A percentile compares a stretch with the other conserved stretches of the same genome.
phyloP scores from a whole-genome alignment of 2,888 invertebrate species.

The Drosophila basisetae region DNA sequence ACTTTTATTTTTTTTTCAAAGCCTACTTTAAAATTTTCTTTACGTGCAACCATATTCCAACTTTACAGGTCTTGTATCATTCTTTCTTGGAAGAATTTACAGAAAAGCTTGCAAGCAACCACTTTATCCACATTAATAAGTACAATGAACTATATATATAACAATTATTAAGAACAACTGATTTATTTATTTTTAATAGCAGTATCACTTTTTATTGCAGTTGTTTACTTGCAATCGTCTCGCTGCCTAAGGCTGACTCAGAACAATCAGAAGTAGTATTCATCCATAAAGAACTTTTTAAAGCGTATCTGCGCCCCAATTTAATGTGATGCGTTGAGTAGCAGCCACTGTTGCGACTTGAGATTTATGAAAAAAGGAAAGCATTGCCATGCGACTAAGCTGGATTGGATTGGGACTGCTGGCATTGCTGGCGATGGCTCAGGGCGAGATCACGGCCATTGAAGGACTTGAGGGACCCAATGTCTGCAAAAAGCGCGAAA shows the following conservation, averaged over 20 bases:
- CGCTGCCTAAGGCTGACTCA: slow-evolving; percentile 35
- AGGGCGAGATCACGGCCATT: slow-evolving; percentile 26
- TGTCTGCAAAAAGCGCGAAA: slow-evolving; percentile 91
- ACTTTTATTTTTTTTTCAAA: not conserved
- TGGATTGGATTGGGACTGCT: slow-evolving; percentile 23
- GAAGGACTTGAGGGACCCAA: slow-evolving; percentile 88
- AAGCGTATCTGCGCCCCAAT: slow-evolving; percentile 13
- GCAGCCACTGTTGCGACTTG: slow-evolving; percentile 11
- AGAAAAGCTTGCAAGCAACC: not conserved
- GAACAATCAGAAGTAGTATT: not conserved
- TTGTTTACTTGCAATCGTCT: not conserved
- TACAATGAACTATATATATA: not conserved
- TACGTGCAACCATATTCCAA: not conserved
- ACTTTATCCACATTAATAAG: not conserved
- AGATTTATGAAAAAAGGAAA: slow-evolving; percentile 7
- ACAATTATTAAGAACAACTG: not conserved
- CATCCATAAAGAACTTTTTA: slow-evolving; percentile 8
- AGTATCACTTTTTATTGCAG: slow-evolving; percentile 33
- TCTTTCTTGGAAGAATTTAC: not conserved
- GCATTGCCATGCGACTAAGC: slow-evolving; percentile 40
- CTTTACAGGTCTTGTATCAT: not conserved
- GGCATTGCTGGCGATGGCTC: slow-evolving; percentile 21
- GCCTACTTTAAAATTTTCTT: slow-evolving; percentile 14
- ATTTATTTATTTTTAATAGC: not conserved
- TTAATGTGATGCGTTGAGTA: slow-evolving; percentile 46